Evolutionary conservation across 2,888 invertebrate species (phyloP).

Genomic region (Helicoverpa assulta): DNA sequence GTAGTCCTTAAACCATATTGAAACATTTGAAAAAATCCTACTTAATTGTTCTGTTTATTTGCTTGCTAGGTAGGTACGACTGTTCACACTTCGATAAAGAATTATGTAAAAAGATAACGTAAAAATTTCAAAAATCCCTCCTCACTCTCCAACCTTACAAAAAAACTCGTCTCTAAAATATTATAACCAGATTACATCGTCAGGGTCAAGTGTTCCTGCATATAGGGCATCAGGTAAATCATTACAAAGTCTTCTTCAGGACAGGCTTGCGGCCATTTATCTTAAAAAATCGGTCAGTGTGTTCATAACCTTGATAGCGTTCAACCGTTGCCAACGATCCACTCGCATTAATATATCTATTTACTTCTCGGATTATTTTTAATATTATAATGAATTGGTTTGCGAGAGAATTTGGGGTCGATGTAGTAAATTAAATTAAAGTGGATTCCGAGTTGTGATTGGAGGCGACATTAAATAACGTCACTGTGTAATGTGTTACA

Average conservation of each 20-base stretch:
- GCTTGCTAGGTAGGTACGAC: no score
- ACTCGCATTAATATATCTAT: constrained; percentile 11
- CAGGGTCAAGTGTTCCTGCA: background rate
- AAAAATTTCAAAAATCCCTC: no score
- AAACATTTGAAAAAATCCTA: no score
- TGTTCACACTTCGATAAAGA: no score
- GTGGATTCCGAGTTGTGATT: constrained; percentile 1
- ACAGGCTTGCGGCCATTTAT: constrained; percentile 24
- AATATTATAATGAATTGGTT: background rate
- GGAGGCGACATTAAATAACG: background rate
- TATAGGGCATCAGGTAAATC: constrained; percentile 42
- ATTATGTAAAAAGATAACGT: no score
- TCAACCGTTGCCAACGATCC: constrained; percentile 35
- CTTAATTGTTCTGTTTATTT: no score
- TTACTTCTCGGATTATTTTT: constrained; percentile 28
- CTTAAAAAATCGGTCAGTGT: constrained; percentile 46
- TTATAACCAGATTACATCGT: background rate
- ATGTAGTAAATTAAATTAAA: constrained; percentile 8
- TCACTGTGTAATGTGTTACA: background rate
- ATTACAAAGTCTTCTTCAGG: constrained; percentile 13
- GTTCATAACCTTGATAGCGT: constrained; percentile 25
- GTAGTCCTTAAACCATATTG: no score
- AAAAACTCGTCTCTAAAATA: background rate
- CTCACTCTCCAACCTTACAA: no score
- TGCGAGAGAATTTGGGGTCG: constrained; percentile 7